Base-by-base conservation (phyloP, 2,888 invertebrate genomes). In the Sinopyrophorus schimmeli region DNA sequence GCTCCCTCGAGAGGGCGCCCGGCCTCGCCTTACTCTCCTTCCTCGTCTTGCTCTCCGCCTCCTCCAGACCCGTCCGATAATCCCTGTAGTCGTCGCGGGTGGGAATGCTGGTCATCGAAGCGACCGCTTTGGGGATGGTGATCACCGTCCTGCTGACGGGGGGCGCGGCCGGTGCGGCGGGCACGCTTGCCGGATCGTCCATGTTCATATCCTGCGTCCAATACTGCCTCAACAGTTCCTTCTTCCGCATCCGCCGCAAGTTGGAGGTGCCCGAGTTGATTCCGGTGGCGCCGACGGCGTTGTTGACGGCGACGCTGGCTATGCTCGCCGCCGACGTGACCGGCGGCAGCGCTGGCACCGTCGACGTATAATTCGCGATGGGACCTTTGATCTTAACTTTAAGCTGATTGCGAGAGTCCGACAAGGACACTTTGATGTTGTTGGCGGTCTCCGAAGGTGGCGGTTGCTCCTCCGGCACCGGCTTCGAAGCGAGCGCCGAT, bases 321-420 rank as follows among this genome's bases (percentile, higher is more conserved):
- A 77, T 70, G 23, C 60, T 68, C 3, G 77, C 71, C 21, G 73
- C 74, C n/a, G n/a, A n/a, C n/a, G 77, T 76, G 55, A 80, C 79
- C 26, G 78, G 81, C 1, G 77, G 80, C n/a, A 80, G 72, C 2
- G 82, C 78, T 30, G 79, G 75, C 0, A 77, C 76, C 0, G 80
- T 77, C 41, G 82, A 80, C 1, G 84, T 78, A 21, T 86, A 88
- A 66, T 87, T 89, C 62, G 91, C 89, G 51, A 89, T 79, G 0
- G 92, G 92, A 2, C 92, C 92, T 70, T 93, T 92, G 54, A 92
- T 92, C 73, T 93, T 93, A 0, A 93, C 85, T 69, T 92, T 92
- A 3, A 93, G 75, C 67, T 92, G 92, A 72, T 91, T 91, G 17
- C 91, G 78, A 0, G 90, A 87, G 71, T 91, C 90, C 0, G 84